phyloP scores from a whole-genome alignment of 2,113 vertebrate genomes.

The Gadus chalcogrammus region DNA sequence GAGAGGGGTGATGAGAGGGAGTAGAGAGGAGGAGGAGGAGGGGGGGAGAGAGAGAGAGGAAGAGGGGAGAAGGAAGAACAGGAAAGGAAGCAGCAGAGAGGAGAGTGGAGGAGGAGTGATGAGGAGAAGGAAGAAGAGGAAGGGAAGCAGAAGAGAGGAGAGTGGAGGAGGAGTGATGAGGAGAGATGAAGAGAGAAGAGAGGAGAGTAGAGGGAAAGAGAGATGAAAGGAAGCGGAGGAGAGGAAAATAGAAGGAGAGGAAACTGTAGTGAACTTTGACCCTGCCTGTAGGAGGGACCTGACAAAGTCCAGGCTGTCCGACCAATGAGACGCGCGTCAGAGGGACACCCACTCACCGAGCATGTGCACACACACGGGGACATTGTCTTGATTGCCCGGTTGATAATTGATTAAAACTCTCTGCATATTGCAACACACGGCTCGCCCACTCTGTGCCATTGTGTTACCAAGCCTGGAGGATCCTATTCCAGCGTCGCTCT shows the following conservation, averaged over 20 bases:
- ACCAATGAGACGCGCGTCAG: too few species aligned
- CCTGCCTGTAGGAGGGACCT: too few species aligned
- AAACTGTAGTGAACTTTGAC: too few species aligned
- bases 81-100: neutral
- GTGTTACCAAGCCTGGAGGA: slow-evolving; percentile 11
- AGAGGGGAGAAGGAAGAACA: neutral
- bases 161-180: neutral
- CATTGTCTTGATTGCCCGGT: slow-evolving; percentile 46
- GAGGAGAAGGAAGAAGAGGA: too few species aligned
- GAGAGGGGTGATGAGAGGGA: neutral
- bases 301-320: too few species aligned
- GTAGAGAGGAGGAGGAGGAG: neutral
- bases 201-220: neutral
- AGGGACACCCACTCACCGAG: too few species aligned
- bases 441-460: slow-evolving; percentile 17
- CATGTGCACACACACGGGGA: slow-evolving; percentile 3
- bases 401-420: slow-evolving; percentile 53
- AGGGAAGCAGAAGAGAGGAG: neutral
- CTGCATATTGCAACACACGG: neutral
- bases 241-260: neutral
- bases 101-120: neutral
- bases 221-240: neutral
- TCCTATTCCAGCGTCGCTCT: slow-evolving; percentile 28
- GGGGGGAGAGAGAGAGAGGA: neutral
- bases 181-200: neutral